Evolutionary conservation across 2,888 invertebrate species (phyloP), one percentile per base, ranked within the genome.

Genomic region (Atherix ibis): DNA sequence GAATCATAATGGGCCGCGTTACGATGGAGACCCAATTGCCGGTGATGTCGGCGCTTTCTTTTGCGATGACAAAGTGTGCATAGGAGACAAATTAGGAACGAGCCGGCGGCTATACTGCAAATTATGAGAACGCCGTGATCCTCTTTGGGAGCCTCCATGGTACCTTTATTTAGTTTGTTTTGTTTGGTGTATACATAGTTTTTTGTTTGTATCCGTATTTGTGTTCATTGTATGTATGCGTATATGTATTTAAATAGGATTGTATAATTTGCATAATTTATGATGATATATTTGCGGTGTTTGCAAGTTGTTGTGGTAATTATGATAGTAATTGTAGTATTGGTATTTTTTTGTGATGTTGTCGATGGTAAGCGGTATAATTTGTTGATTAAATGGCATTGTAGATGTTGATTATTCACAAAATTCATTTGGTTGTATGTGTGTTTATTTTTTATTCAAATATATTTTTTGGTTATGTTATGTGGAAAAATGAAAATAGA

Each of bases 1-100:
- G 62, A 62, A 44, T 62, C 62, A 40, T 62, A 62, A 43, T 60
- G 62, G 41, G 58, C 58, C 17, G 48, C 48, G 44, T 60, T 59
- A 38, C 62, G 54, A 51, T 62, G 62, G 43, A 61, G 46, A 33
- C 61, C 62, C 46, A 62, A 48, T 45, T 61, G 62, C 38, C 61
- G 53, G 31, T 48, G 53, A 41, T 54, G 56, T 41, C 56, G 53
- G 43, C 62, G 62, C 52, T 58, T 62, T 62, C 58, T 60, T 62
- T 56, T 61, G 59, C 59, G 60, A 58, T 59, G 62, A 61, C 54
- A 62, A 46, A 62, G 61, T 57, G 56, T 62, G 62, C 62, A 62
- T 57, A 62, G 62, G 62, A 62, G 62, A 62, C 61, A 62, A 50
- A 58, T 62, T 62, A 62, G 62, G 62, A 55, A 60, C 60, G 53